Percentiles rank a stretch among this genome's conserved stretches.
Evolutionary conservation across 92 coral and sea anemone species (phyloP).

Genomic region (Chrysogorgia sp.): DNA sequence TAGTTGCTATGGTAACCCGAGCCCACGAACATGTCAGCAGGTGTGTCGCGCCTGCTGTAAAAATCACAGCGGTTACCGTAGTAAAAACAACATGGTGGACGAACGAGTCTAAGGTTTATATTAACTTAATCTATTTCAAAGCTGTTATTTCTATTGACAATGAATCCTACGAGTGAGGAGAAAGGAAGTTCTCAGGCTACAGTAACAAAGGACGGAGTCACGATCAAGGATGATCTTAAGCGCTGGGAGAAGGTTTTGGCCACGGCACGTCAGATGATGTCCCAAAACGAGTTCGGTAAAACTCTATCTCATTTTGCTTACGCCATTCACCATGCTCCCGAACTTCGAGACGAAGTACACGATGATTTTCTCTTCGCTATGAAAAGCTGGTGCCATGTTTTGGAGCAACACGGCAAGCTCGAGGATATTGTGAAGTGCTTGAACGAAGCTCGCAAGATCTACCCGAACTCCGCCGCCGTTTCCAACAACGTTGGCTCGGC

Average conservation of each 20-base stretch:
- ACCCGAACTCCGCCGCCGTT: constrained; percentile 71
- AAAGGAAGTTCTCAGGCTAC: background rate
- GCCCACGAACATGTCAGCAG: background rate
- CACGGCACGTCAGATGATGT: constrained; percentile 6
- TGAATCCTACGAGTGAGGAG: background rate
- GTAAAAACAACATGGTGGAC: background rate
- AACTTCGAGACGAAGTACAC: constrained; percentile 60
- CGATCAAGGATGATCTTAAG: background rate
- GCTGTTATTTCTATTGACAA: too few species aligned
- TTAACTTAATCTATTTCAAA: too few species aligned
- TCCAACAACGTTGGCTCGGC: constrained; percentile 78
- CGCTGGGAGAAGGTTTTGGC: background rate
- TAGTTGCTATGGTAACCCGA: background rate
- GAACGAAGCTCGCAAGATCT: constrained; percentile 75
- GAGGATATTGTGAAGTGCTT: constrained; percentile 81
- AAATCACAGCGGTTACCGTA: background rate
- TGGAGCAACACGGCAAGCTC: constrained; percentile 70
- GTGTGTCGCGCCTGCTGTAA: background rate
- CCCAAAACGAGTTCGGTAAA: constrained; percentile 73
- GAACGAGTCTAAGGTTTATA: background rate
- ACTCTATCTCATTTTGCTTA: constrained; percentile 83
- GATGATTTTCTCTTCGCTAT: constrained; percentile 80
- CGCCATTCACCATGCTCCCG: constrained; percentile 67
- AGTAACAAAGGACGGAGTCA: background rate
- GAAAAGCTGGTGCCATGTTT: constrained; percentile 69